Conservation (phyloP, 64 coral and sea anemone genomes). For the Montipora efflorescens region DNA sequence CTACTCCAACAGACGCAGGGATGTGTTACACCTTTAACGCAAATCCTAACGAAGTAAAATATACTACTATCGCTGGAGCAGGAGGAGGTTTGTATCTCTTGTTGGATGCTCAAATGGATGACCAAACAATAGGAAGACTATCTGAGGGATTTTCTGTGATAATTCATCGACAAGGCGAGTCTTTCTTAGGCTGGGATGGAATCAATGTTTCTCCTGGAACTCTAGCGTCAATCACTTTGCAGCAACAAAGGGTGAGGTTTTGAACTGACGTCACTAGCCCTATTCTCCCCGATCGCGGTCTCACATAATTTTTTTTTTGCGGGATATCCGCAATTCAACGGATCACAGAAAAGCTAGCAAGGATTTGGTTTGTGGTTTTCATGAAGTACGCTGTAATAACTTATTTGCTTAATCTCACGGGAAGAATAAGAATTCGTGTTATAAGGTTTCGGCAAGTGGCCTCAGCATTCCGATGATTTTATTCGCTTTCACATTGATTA, state of each 20-base stretch:
- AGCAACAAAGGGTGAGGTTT: slow-evolving; percentile 56
- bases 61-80: slow-evolving; percentile 3
- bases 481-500: no score
- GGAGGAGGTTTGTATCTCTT: slow-evolving; percentile 50
- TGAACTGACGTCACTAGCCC: not conserved
- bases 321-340: no score
- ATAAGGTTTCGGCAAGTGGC: no score
- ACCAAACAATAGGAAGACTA: slow-evolving; percentile 39
- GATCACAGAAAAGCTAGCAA: no score
- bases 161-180: slow-evolving; percentile 63
- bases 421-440: no score
- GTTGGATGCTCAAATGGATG: slow-evolving; percentile 35
- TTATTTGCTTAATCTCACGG: no score
- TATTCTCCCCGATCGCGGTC: no score
- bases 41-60: slow-evolving; percentile 28
- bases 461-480: no score
- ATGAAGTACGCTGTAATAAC: no score
- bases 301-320: no score
- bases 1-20: slow-evolving; percentile 51
- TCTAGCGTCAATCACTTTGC: slow-evolving; percentile 29
- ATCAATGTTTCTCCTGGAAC: slow-evolving; percentile 57
- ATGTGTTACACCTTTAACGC: slow-evolving; percentile 72
- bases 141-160: slow-evolving; percentile 61
- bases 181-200: slow-evolving; percentile 50
- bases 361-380: no score